phyloP scores from a whole-genome alignment of 2,888 invertebrate species.

The Idaea aversata region DNA sequence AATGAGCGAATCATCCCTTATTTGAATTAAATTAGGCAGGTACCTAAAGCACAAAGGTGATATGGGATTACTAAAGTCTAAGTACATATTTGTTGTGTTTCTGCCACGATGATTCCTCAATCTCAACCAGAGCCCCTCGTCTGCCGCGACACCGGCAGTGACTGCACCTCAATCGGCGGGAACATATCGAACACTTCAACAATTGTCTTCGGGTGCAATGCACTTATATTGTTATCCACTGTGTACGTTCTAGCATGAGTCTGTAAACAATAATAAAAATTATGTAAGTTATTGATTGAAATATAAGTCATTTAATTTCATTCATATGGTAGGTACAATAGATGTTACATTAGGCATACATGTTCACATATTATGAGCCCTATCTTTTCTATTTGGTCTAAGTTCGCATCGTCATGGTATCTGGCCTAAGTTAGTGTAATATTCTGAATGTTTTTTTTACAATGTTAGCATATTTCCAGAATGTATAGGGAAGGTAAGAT shows the following conservation, averaged over 20 bases:
- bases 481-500: no score
- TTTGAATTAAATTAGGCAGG: no score
- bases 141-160: constrained; percentile 24
- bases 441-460: no score
- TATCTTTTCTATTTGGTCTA: no score
- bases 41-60: neutral
- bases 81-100: neutral
- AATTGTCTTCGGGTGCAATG: constrained; percentile 80
- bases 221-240: constrained; percentile 75
- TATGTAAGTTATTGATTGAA: neutral
- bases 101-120: neutral
- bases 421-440: no score
- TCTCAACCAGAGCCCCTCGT: neutral
- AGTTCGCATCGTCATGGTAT: no score
- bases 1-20: no score
- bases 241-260: constrained; percentile 78
- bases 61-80: neutral
- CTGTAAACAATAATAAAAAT: constrained; percentile 27
- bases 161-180: constrained; percentile 49
- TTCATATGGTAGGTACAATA: no score
- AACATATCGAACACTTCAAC: constrained; percentile 77
- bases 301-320: no score
- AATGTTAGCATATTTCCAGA: no score
- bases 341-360: no score
- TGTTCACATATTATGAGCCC: no score